phyloP scores from a whole-genome alignment of 2,888 invertebrate genomes.

The Bellardia bayeri region DNA sequence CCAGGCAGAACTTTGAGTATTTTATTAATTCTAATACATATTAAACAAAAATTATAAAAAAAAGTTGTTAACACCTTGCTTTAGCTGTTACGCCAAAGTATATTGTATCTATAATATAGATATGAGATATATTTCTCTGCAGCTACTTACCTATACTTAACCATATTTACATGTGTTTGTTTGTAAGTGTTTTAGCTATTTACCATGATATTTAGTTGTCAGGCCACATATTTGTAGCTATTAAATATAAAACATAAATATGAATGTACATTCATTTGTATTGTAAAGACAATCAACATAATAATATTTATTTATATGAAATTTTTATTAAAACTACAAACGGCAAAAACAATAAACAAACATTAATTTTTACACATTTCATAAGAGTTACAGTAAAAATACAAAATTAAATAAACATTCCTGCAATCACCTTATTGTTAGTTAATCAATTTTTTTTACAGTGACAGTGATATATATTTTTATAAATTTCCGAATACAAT shows the following conservation, averaged over 20 bases:
- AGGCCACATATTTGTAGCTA: slow-evolving; percentile 45
- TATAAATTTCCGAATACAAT: slow-evolving; percentile 40
- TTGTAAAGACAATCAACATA: slow-evolving; percentile 32
- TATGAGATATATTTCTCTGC: background rate
- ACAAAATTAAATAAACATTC: slow-evolving; percentile 2
- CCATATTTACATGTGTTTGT: background rate
- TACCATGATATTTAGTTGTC: slow-evolving; percentile 40
- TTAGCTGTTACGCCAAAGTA: slow-evolving; percentile 12
- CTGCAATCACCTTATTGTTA: slow-evolving; percentile 14
- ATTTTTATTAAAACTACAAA: slow-evolving; percentile 29
- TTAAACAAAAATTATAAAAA: background rate
- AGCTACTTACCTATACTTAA: background rate
- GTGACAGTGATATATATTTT: slow-evolving; percentile 52
- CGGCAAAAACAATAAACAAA: background rate
- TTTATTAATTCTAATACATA: background rate
- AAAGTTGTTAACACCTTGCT: slow-evolving; percentile 32
- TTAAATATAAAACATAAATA: background rate
- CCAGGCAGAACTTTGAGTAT: background rate
- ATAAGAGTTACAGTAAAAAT: slow-evolving; percentile 9
- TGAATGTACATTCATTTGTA: slow-evolving; percentile 5
- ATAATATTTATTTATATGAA: slow-evolving; percentile 18
- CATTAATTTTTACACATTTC: slow-evolving; percentile 24
- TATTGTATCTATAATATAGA: background rate
- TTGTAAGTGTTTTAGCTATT: slow-evolving; percentile 19
- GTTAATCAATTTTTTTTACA: slow-evolving; percentile 52